Conservation (phyloP, 2,797 vertebrate genomes). For the Pangasius sanitwongsei region DNA sequence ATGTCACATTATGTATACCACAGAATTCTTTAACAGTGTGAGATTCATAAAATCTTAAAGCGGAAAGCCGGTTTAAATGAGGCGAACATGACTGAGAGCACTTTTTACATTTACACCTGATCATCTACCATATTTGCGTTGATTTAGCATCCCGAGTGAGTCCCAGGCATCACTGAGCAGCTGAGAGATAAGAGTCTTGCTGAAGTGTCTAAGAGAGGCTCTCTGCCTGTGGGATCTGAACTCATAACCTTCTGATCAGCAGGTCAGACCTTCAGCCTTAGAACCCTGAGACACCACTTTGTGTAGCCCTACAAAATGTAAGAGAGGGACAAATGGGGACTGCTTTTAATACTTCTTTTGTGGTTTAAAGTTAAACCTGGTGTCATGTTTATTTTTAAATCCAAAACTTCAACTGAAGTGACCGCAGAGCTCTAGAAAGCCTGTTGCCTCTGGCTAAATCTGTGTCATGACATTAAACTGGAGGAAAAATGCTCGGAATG, state of each 20-base stretch:
- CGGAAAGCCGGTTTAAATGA: neutral
- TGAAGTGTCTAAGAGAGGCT: neutral
- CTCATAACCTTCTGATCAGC: neutral
- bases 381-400: neutral
- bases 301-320: too few relatives aligned
- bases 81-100: neutral
- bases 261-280: neutral
- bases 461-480: neutral
- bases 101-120: neutral
- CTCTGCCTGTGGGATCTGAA: neutral
- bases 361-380: neutral
- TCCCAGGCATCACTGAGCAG: neutral
- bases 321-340: neutral
- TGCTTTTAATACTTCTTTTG: neutral
- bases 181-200: neutral
- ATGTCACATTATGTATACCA: neutral
- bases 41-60: neutral
- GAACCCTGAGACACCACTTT: neutral
- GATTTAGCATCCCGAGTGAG: neutral
- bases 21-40: neutral
- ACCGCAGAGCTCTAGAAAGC: neutral
- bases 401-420: neutral
- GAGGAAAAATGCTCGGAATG: neutral
- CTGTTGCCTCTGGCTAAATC: neutral
- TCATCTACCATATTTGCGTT: neutral